A percentile compares a stretch with the other conserved stretches of the same genome.
Conservation (phyloP, 2,113 vertebrate genomes). For the Chaenocephalus aceratus region DNA sequence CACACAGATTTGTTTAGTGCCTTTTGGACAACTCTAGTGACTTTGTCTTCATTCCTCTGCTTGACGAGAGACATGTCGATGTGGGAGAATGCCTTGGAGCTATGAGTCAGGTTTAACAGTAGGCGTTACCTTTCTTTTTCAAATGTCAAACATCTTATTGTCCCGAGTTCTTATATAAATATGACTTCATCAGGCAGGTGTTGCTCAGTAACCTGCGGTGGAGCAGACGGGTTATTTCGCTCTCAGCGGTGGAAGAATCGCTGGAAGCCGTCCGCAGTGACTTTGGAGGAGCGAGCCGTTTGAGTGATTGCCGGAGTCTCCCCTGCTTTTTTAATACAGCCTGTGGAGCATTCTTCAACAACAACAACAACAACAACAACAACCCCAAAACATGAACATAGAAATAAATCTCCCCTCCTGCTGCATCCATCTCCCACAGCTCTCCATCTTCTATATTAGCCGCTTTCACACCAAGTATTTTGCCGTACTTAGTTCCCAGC, state of each 20-base stretch:
- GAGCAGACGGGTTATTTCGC: background rate
- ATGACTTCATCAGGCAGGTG: slow-evolving; percentile 21
- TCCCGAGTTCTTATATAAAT: too few relatives aligned
- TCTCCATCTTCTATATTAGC: background rate
- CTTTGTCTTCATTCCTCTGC: too few relatives aligned
- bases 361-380: background rate
- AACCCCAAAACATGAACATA: background rate
- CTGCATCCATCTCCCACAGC: slow-evolving; percentile 14
- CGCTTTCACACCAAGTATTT: too few relatives aligned
- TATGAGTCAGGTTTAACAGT: background rate
- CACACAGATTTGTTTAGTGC: too few relatives aligned
- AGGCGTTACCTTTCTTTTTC: background rate
- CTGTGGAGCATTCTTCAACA: slow-evolving; percentile 25
- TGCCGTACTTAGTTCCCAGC: too few relatives aligned
- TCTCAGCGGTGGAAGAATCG: slow-evolving; percentile 11
- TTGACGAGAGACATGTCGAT: too few relatives aligned
- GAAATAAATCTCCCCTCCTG: slow-evolving; percentile 21
- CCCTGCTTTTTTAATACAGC: slow-evolving; percentile 31
- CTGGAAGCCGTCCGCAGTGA: slow-evolving; percentile 36
- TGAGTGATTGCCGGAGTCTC: slow-evolving; percentile 48
- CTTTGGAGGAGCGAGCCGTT: slow-evolving; percentile 36
- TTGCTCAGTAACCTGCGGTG: background rate
- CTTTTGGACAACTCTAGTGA: background rate
- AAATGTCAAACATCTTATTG: background rate
- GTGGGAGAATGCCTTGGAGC: background rate